These are phyloP conservation scores for Corydoras maculifer DNA, from an alignment of 2,113 vertebrate genomes.

Conservation along the genomic window DNA sequence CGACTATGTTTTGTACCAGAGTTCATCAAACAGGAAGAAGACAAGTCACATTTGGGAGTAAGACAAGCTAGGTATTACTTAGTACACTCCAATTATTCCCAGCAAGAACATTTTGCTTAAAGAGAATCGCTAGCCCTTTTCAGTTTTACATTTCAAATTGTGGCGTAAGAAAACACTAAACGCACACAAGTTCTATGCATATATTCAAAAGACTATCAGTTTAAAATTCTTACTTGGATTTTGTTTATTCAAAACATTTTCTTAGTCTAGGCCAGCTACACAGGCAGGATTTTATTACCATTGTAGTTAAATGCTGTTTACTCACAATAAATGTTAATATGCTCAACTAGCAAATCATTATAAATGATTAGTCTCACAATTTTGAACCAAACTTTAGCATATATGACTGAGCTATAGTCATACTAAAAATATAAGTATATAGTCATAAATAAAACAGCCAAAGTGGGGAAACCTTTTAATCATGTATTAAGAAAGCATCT, in stretches of 20 bases:
- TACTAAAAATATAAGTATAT: too few species aligned
- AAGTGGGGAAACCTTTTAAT: background rate
- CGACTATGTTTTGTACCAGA: background rate
- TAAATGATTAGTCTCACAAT: too few species aligned
- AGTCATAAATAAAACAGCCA: too few species aligned
- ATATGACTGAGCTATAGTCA: too few species aligned
- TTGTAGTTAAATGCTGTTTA: too few species aligned
- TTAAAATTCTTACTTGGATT: too few species aligned
- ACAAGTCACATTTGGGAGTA: slow-evolving; percentile 1
- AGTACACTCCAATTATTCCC: background rate
- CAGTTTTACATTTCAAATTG: slow-evolving; percentile 18
- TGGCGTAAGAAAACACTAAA: background rate
- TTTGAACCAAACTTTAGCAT: too few species aligned
- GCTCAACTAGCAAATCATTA: too few species aligned
- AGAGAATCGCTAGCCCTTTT: slow-evolving; percentile 25
- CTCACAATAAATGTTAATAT: too few species aligned
- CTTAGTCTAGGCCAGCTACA: too few species aligned
- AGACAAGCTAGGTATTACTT: background rate
- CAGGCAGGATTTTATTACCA: too few species aligned
- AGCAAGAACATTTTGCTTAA: background rate
- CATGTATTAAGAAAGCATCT: background rate
- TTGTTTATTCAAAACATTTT: too few species aligned
- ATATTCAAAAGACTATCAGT: slow-evolving; percentile 1
- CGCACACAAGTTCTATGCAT: background rate
- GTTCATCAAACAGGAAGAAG: background rate